Conservation (phyloP, 2,797 vertebrate genomes). For the Carduelis carduelis region DNA sequence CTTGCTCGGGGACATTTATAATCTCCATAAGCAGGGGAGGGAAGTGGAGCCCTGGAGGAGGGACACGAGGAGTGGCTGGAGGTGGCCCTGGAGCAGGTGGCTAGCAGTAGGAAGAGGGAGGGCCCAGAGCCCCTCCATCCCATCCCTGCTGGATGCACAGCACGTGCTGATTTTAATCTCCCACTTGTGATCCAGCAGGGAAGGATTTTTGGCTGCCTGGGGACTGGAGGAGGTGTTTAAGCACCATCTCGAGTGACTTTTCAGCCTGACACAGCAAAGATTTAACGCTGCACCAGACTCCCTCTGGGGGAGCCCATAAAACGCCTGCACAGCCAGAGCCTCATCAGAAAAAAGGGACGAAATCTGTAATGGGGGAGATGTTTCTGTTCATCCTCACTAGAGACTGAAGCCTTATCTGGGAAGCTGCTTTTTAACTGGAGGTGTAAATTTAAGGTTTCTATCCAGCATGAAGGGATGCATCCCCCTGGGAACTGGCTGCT, state of each 20-base stretch:
- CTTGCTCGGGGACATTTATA: background rate
- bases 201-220: background rate
- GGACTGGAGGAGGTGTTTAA: background rate
- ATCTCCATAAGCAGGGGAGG: background rate
- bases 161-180: background rate
- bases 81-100: background rate
- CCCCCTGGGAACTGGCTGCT: background rate
- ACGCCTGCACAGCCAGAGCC: background rate
- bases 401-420: background rate
- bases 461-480: background rate
- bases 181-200: background rate
- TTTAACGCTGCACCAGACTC: background rate
- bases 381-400: background rate
- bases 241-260: background rate
- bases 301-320: background rate
- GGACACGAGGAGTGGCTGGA: background rate
- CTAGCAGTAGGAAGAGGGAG: background rate
- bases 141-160: background rate
- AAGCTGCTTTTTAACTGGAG: constrained; percentile 12
- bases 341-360: background rate
- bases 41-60: background rate
- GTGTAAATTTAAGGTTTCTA: constrained; percentile 32
- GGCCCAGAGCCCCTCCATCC: background rate
- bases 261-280: background rate
- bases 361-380: background rate